Evolutionary conservation across 1,140 invertebrate species (phyloP).

Genomic region (Drosophila saltans): DNA sequence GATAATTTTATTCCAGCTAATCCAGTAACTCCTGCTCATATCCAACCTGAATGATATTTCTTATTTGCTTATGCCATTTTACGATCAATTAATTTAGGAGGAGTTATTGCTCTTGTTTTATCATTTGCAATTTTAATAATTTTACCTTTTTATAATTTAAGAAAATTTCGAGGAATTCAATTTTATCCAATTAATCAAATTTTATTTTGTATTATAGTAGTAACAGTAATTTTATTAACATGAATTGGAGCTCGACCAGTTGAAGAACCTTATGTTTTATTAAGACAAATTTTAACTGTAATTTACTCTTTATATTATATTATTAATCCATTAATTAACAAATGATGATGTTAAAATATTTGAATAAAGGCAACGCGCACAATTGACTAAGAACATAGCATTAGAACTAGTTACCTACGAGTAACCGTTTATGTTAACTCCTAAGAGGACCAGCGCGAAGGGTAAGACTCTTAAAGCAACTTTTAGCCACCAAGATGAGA

Average conservation of each 20-base stretch:
- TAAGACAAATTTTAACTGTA: conserved; percentile 84
- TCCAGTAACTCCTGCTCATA: conserved; percentile 87
- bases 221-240: conserved; percentile 85
- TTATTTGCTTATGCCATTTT: conserved; percentile 90
- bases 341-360: conserved; percentile 23
- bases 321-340: conserved; percentile 83
- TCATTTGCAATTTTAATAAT: conserved; percentile 87
- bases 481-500: too few relatives aligned
- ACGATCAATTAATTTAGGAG: conserved; percentile 89
- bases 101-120: conserved; percentile 87
- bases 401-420: too few relatives aligned
- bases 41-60: conserved; percentile 91
- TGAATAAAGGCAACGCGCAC: too few relatives aligned
- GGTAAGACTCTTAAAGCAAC: too few relatives aligned
- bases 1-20: conserved; percentile 89
- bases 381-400: too few relatives aligned
- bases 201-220: conserved; percentile 85
- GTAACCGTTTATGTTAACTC: too few relatives aligned
- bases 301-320: conserved; percentile 86
- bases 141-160: conserved; percentile 84
- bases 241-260: conserved; percentile 87
- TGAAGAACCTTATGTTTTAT: conserved; percentile 85
- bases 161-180: conserved; percentile 84
- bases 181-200: conserved; percentile 86
- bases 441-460: too few relatives aligned